A percentile compares a stretch with the other conserved stretches of the same genome.
Conservation (phyloP, 2,113 vertebrate species). For the Barnardius zonarius region DNA sequence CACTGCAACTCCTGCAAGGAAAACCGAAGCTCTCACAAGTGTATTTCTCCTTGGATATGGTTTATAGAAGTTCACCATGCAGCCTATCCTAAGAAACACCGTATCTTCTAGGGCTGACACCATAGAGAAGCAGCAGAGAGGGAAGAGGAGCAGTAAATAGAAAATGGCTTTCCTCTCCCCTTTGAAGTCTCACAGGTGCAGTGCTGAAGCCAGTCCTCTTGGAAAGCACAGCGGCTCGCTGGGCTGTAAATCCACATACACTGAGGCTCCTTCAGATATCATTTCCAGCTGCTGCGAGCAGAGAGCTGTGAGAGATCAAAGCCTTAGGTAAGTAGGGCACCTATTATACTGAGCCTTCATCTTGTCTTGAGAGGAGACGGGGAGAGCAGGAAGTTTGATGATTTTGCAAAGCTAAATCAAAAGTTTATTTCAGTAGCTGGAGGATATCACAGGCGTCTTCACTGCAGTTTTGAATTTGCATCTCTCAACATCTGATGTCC, state of each 20-base stretch:
- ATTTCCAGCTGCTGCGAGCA: neutral
- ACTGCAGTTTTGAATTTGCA: neutral
- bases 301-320: slow-evolving; percentile 20
- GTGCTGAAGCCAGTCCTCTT: neutral
- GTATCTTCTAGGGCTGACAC: neutral
- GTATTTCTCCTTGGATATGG: neutral
- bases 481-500: neutral
- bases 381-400: neutral
- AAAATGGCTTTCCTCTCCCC: neutral
- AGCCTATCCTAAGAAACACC: neutral
- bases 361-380: neutral
- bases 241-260: neutral
- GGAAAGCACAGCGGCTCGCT: neutral
- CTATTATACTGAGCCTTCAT: neutral
- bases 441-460: neutral
- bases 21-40: fast-evolving
- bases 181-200: neutral
- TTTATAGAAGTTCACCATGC: neutral
- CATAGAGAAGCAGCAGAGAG: neutral
- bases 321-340: slow-evolving; percentile 49
- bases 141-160: neutral
- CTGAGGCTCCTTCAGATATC: neutral
- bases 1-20: neutral
- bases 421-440: neutral
- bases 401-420: slow-evolving; percentile 24